These are phyloP conservation scores for Marmota monax DNA, from an alignment of 2,113 vertebrate genomes.

Conservation along the genomic window DNA sequence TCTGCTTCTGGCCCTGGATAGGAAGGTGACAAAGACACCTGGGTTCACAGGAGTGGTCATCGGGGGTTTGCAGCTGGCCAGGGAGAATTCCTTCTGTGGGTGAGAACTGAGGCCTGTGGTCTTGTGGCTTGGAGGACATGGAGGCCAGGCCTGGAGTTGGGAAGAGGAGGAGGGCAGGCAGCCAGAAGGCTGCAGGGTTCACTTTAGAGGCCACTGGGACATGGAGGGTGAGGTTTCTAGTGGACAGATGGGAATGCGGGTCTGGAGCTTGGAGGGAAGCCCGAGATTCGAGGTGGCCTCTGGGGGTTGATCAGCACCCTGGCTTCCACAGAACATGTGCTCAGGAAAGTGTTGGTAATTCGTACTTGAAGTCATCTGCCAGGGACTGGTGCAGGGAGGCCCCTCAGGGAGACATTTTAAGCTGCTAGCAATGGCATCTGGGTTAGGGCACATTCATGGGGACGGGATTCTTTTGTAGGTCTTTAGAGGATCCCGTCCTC, in stretches of 20 bases:
- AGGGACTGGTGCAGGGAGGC: not conserved
- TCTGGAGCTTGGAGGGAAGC: not conserved
- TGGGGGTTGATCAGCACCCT: not conserved
- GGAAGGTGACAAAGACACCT: not conserved
- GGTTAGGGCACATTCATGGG: not conserved
- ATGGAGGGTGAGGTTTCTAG: not conserved
- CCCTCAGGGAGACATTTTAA: not conserved
- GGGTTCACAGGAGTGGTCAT: not conserved
- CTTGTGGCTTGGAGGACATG: not conserved
- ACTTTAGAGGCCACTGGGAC: not conserved
- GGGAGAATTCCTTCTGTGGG: not conserved
- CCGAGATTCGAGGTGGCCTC: not conserved
- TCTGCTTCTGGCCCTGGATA: not conserved
- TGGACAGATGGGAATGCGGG: not conserved
- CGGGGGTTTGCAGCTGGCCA: not conserved
- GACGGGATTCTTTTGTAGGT: not conserved
- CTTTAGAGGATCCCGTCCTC: not conserved
- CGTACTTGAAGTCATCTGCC: not conserved
- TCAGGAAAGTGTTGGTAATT: not conserved
- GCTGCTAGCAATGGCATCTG: not conserved
- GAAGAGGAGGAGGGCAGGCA: not conserved
- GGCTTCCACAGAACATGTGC: not conserved
- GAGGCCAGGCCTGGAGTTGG: not conserved
- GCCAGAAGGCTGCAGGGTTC: not conserved
- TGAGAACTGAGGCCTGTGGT: not conserved